Evolutionary conservation across 2,797 vertebrate species (phyloP).

Genomic region (Danio aesculapii): DNA sequence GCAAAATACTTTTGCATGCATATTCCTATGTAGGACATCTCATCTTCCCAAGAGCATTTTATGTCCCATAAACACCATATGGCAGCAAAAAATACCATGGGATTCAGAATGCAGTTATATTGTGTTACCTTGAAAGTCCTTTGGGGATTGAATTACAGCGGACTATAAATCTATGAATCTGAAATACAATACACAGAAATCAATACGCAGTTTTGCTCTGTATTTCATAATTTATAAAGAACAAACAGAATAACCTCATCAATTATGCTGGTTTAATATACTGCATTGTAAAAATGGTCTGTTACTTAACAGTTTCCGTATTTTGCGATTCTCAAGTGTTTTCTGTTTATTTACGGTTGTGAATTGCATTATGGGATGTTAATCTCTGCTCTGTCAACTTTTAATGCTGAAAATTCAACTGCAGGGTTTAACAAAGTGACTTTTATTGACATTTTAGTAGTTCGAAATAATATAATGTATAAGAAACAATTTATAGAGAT

Average conservation of each 20-base stretch:
- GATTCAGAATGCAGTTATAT: slow-evolving; percentile 8
- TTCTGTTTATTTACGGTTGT: too few species aligned
- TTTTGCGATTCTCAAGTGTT: too few species aligned
- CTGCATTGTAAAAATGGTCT: too few species aligned
- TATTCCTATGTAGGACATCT: neutral
- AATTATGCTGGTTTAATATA: neutral
- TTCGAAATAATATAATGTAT: too few species aligned
- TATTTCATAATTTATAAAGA: neutral
- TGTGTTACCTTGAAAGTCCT: neutral
- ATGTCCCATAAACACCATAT: slow-evolving; percentile 29
- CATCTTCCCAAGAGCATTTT: slow-evolving; percentile 21
- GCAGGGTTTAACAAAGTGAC: too few species aligned
- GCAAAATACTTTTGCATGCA: neutral
- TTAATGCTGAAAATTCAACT: too few species aligned
- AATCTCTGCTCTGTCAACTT: too few species aligned
- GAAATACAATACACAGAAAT: slow-evolving; percentile 18
- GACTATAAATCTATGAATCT: slow-evolving; percentile 27
- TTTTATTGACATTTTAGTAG: too few species aligned
- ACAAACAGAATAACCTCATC: neutral
- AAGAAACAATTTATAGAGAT: too few species aligned
- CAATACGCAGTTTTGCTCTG: slow-evolving; percentile 22
- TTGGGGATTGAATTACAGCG: slow-evolving; percentile 10
- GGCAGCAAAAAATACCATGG: neutral
- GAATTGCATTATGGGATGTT: too few species aligned
- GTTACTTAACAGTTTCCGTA: too few species aligned